Conservation (phyloP, 2,888 invertebrate genomes). For the Cataglyphis altisquamis region DNA sequence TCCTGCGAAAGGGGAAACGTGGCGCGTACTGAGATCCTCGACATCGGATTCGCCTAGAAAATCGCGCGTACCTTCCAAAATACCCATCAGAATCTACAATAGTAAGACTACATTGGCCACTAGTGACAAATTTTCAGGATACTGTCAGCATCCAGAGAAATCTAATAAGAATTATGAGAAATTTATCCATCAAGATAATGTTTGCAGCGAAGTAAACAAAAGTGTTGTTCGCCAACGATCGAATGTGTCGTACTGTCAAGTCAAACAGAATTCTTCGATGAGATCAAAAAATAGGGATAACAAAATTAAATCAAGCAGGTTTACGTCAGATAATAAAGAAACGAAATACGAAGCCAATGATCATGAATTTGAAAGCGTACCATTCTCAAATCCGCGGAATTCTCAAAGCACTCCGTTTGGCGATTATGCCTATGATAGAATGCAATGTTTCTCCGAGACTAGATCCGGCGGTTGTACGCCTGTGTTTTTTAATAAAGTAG, state of each 20-base stretch:
- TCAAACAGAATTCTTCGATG: background rate
- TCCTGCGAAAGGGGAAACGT: slow-evolving; percentile 32
- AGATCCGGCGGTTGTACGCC: background rate
- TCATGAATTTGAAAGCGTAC: background rate
- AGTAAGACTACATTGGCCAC: background rate
- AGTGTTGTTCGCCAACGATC: background rate
- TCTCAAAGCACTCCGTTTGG: background rate
- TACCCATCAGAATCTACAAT: slow-evolving; percentile 59
- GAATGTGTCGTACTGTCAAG: background rate
- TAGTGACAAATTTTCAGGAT: slow-evolving; percentile 10
- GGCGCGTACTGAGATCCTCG: background rate
- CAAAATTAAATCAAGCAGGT: background rate
- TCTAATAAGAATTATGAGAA: background rate
- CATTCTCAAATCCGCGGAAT: background rate
- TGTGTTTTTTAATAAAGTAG: background rate
- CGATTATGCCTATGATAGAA: background rate
- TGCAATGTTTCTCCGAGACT: background rate
- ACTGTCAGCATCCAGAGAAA: background rate
- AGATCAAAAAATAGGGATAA: background rate
- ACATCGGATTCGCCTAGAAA: background rate
- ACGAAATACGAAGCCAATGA: background rate
- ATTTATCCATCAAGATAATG: background rate
- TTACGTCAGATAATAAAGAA: background rate
- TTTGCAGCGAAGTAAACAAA: background rate
- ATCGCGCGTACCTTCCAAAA: slow-evolving; percentile 49